Conservation (phyloP, 1,140 invertebrate genomes). For the Drosophila yakuba region DNA sequence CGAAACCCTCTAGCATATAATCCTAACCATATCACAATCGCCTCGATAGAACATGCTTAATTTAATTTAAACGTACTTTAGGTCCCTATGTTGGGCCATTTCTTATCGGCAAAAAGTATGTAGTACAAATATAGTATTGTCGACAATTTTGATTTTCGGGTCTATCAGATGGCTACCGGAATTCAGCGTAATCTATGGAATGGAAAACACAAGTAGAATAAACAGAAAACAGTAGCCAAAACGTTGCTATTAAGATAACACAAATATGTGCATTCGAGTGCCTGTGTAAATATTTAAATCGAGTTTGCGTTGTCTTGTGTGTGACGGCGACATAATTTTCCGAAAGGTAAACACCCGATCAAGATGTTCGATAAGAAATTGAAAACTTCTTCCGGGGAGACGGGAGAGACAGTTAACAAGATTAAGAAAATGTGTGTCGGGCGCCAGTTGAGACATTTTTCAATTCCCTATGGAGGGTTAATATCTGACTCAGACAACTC, state of each 20-base stretch:
- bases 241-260: constrained; percentile 62
- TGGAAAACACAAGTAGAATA: constrained; percentile 33
- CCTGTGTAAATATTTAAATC: constrained; percentile 79
- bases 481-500: constrained; percentile 27
- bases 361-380: constrained; percentile 55
- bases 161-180: constrained; percentile 61
- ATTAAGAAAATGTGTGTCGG: constrained; percentile 28
- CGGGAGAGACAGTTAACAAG: constrained; percentile 54
- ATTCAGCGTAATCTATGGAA: constrained; percentile 68
- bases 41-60: constrained; percentile 2
- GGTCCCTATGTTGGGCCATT: constrained; percentile 11
- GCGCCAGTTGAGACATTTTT: constrained; percentile 53
- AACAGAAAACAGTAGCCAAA: constrained; percentile 72
- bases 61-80: constrained; percentile 14
- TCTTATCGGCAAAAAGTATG: constrained; percentile 38
- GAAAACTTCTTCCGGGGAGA: constrained; percentile 66
- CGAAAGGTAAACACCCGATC: constrained; percentile 28
- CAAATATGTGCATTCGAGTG: constrained; percentile 63
- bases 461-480: constrained; percentile 11
- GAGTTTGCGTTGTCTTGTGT: constrained; percentile 30
- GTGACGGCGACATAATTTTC: constrained; percentile 51
- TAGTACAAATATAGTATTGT: constrained; percentile 24
- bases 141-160: constrained; percentile 45
- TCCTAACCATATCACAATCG: not conserved
- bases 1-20: not conserved